Conservation (phyloP, 2,113 vertebrate genomes). For the Xiphophorus maculatus region DNA sequence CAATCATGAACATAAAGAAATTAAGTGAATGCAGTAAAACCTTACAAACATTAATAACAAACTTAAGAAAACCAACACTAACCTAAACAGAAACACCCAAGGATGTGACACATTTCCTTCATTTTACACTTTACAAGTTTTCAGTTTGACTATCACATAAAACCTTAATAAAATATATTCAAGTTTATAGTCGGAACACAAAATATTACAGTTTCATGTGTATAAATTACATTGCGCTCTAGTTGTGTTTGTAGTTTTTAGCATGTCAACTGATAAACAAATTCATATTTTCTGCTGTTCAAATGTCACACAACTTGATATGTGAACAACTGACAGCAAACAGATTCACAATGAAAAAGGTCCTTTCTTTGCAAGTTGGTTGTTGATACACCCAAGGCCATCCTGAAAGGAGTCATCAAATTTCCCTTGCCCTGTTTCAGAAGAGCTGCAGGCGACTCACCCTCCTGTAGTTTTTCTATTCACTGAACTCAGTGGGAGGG, state of each 20-base stretch:
- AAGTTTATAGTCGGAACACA: not conserved
- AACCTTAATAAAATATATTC: not conserved
- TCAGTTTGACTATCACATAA: not conserved
- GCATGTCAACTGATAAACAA: constrained; percentile 27
- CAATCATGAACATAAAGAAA: not conserved
- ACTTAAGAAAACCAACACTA: not conserved
- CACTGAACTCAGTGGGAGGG: constrained; percentile 39
- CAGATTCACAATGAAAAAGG: constrained; percentile 45
- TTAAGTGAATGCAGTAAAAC: not conserved
- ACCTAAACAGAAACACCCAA: not conserved
- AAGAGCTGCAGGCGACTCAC: constrained; percentile 47
- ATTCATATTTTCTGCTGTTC: constrained; percentile 6
- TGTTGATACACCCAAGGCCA: constrained; percentile 56
- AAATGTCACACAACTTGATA: constrained; percentile 13
- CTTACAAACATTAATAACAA: not conserved
- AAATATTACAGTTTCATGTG: not conserved
- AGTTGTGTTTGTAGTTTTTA: constrained; percentile 11
- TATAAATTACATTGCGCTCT: not conserved
- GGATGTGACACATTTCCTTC: not conserved
- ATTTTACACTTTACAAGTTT: not conserved
- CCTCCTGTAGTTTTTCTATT: constrained; percentile 45
- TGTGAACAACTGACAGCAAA: constrained; percentile 3
- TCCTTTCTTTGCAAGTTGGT: constrained; percentile 59
- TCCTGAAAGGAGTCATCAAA: constrained; percentile 58
- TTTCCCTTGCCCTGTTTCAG: constrained; percentile 40